phyloP scores from a whole-genome alignment of 2,113 vertebrate species.

The Rhagologus leucostigma region DNA sequence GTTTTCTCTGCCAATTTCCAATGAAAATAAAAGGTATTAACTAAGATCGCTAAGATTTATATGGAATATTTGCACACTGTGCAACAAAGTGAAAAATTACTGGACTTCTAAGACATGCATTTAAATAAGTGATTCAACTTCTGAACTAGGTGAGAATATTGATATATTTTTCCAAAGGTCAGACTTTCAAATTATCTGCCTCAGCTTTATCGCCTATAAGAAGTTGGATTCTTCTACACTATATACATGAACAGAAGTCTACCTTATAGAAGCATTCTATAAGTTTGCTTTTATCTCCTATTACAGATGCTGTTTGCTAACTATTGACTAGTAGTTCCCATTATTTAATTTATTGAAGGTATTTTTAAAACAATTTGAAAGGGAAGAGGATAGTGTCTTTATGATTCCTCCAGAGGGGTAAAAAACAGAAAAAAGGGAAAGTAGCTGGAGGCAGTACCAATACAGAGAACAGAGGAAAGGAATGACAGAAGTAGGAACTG shows the following conservation, averaged over 20 bases:
- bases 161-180: neutral
- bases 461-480: neutral
- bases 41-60: neutral
- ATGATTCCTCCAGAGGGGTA: neutral
- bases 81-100: neutral
- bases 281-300: neutral
- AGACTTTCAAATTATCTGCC: neutral
- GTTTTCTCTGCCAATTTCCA: neutral
- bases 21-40: neutral
- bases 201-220: neutral
- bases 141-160: neutral
- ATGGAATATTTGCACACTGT: neutral
- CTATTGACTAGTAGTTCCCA: neutral
- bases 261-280: neutral
- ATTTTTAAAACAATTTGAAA: neutral
- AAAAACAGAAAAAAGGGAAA: neutral
- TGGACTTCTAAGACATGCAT: neutral
- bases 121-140: neutral
- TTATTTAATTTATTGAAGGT: neutral
- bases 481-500: neutral
- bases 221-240: neutral
- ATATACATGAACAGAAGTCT: neutral
- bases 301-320: neutral
- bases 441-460: neutral
- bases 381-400: accelerated